These are phyloP conservation scores for Lathamus discolor DNA, from an alignment of 2,113 vertebrate species.

Conservation along the genomic window DNA sequence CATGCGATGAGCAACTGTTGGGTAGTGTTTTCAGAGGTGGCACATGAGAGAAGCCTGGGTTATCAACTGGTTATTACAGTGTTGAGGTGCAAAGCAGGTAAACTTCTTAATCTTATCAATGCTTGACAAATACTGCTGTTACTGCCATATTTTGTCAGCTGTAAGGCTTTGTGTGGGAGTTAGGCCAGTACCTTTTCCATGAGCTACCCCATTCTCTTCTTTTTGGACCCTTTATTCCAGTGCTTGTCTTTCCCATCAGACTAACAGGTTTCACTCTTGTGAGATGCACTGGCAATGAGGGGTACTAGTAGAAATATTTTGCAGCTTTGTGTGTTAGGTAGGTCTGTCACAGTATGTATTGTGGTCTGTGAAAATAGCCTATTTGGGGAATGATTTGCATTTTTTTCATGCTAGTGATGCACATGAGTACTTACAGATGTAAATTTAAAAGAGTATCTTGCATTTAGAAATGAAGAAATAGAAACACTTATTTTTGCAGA, in stretches of 20 bases:
- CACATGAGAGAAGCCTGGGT: background rate
- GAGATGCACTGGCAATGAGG: background rate
- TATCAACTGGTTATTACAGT: background rate
- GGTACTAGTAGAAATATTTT: background rate
- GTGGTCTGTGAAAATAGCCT: background rate
- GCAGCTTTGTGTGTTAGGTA: background rate
- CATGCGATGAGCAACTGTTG: fast-evolving
- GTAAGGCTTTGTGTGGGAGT: background rate
- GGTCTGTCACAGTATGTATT: background rate
- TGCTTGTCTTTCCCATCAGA: background rate
- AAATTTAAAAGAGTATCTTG: background rate
- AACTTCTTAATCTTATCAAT: background rate
- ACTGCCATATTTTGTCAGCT: background rate
- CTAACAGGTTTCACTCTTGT: background rate
- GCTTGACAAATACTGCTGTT: background rate
- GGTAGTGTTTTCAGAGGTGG: background rate
- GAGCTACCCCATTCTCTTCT: background rate
- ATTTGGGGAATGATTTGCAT: slow-evolving; percentile 15
- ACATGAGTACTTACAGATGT: background rate
- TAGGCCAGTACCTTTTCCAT: background rate
- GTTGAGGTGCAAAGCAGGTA: background rate
- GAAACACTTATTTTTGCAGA: background rate
- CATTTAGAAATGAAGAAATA: background rate
- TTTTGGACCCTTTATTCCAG: background rate
- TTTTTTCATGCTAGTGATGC: background rate